Evolutionary conservation across 2,797 vertebrate species (phyloP).

Genomic region (Peromyscus nudipes): DNA sequence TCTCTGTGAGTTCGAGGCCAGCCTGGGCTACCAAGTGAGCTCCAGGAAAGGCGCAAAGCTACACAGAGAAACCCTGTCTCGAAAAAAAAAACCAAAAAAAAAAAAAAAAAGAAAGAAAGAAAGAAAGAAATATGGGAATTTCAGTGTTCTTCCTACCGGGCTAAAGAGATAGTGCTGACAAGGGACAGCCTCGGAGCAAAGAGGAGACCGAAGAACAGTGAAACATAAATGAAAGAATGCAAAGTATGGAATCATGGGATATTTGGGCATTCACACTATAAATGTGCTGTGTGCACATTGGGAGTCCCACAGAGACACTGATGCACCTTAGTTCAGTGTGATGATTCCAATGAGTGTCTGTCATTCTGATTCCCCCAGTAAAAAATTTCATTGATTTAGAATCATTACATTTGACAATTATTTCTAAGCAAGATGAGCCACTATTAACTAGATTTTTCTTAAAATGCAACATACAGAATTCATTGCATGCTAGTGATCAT

Average conservation of each 20-base stretch:
- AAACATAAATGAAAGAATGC: not conserved
- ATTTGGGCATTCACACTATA: not conserved
- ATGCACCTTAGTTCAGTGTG: not conserved
- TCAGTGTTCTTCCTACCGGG: not conserved
- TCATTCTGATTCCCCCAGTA: not conserved
- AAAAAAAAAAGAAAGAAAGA: not conserved
- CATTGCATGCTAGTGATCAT: not conserved
- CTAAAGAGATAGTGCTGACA: not conserved
- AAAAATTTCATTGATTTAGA: not conserved
- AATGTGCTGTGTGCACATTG: not conserved
- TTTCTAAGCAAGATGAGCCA: not conserved
- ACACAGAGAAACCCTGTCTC: too few relatives aligned
- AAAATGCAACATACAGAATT: not conserved
- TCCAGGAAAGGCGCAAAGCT: too few relatives aligned
- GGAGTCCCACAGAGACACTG: not conserved
- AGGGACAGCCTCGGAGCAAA: not conserved
- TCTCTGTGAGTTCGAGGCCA: too few relatives aligned
- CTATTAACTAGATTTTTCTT: not conserved
- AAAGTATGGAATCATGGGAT: not conserved
- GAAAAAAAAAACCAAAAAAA: too few relatives aligned
- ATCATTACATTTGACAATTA: not conserved
- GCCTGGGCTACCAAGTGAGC: too few relatives aligned
- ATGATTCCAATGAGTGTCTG: not conserved
- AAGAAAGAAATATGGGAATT: not conserved
- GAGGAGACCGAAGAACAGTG: not conserved